Conservation (phyloP, 2,113 vertebrate species). For the Xenus cinereus region DNA sequence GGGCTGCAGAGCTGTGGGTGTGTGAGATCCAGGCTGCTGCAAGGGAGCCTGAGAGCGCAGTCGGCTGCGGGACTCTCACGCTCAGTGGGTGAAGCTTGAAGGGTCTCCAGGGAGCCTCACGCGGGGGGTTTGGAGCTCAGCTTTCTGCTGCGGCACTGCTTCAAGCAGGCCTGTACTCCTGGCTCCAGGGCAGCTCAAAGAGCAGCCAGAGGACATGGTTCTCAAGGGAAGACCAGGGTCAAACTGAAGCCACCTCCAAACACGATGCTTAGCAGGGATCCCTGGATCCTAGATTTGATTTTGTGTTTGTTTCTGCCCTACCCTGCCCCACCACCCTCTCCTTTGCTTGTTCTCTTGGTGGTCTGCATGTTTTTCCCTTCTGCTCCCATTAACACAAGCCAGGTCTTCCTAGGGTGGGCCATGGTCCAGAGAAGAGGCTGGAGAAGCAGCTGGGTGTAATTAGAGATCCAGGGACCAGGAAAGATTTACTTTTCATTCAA, state of each 20-base stretch:
- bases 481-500: conserved; percentile 14
- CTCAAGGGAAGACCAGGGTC: conserved; percentile 31
- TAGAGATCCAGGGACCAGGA: conserved; percentile 16
- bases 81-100: conserved; percentile 15
- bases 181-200: neutral
- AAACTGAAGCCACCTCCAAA: conserved; percentile 43
- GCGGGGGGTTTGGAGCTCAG: neutral
- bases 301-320: conserved; percentile 27
- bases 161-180: neutral
- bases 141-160: conserved; percentile 5
- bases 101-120: conserved; percentile 12
- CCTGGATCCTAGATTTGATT: conserved; percentile 26
- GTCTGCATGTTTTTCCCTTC: conserved; percentile 51
- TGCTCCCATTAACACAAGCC: conserved; percentile 38
- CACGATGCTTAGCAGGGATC: neutral
- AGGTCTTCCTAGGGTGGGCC: conserved; percentile 54
- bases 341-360: conserved; percentile 49
- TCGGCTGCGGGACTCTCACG: neutral
- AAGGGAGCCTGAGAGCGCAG: neutral
- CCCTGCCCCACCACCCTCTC: conserved; percentile 18
- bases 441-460: conserved; percentile 61
- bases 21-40: neutral
- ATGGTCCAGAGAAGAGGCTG: conserved; percentile 21
- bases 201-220: conserved; percentile 62
- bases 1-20: neutral